Conservation (phyloP, 2,113 vertebrate genomes). For the Python bivittatus region DNA sequence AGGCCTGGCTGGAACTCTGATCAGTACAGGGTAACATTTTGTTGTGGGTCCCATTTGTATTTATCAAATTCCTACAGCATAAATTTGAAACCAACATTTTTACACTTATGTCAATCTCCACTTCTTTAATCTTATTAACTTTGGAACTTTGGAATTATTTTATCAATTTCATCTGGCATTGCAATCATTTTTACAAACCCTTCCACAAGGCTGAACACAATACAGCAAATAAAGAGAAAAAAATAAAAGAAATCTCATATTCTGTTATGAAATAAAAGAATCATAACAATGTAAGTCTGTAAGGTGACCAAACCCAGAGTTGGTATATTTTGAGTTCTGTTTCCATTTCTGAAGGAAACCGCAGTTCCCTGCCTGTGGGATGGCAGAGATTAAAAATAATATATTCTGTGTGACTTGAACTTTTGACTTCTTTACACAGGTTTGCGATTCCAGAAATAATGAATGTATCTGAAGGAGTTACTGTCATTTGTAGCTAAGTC, state of each 20-base stretch:
- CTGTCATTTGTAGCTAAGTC: not conserved
- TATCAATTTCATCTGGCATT: conserved; percentile 42
- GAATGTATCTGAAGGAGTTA: not conserved
- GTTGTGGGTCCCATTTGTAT: not conserved
- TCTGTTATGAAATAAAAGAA: too few relatives aligned
- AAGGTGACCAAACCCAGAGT: conserved; percentile 38
- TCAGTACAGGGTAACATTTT: not conserved
- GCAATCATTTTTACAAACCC: conserved; percentile 52
- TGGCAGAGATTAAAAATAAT: conserved; percentile 60
- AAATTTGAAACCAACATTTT: conserved; percentile 20
- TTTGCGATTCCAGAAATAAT: not conserved
- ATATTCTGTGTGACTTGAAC: conserved; percentile 27
- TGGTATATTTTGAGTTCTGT: conserved; percentile 57
- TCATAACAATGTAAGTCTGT: not conserved
- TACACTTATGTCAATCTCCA: conserved; percentile 37
- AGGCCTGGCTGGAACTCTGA: not conserved
- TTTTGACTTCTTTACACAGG: conserved; percentile 38
- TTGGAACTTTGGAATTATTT: conserved; percentile 53
- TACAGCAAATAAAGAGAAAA: conserved; percentile 55
- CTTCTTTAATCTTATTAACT: conserved; percentile 31
- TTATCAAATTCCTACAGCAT: fast-evolving
- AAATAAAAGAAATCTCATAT: not conserved
- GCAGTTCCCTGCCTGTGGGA: conserved; percentile 54
- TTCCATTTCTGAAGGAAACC: conserved; percentile 58
- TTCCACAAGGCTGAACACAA: conserved; percentile 63